These are phyloP conservation scores for Chelmon rostratus DNA, from an alignment of 2,797 vertebrate genomes.

Conservation along the genomic window DNA sequence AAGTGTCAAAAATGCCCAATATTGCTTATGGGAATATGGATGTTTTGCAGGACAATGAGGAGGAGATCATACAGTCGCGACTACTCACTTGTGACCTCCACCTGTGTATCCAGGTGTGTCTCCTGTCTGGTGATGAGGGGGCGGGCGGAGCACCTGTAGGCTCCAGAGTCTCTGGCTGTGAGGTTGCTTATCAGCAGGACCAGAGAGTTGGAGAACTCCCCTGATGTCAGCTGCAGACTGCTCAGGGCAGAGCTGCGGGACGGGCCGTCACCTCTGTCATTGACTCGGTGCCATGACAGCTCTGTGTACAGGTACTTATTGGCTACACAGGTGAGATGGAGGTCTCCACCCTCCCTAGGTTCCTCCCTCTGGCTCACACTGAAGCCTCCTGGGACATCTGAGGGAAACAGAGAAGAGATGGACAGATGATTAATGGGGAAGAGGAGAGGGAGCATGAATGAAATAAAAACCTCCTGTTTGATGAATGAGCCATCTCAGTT, in stretches of 20 bases:
- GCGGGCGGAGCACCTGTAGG: slow-evolving; percentile 90
- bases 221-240: slow-evolving; percentile 73
- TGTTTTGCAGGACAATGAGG: not conserved
- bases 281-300: slow-evolving; percentile 89
- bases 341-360: slow-evolving; percentile 91
- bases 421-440: slow-evolving; percentile 13
- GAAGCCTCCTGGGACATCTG: slow-evolving; percentile 93
- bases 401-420: slow-evolving; percentile 31
- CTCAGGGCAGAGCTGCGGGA: not conserved
- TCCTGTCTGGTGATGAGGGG: slow-evolving; percentile 89
- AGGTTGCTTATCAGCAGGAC: slow-evolving; percentile 89
- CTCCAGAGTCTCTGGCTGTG: slow-evolving; percentile 88
- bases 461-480: slow-evolving; percentile 25
- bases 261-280: slow-evolving; percentile 44
- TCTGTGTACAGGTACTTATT: slow-evolving; percentile 93
- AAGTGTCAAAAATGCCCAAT: not conserved
- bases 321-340: slow-evolving; percentile 91
- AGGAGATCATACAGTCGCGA: not conserved
- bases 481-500: slow-evolving; percentile 48
- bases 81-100: slow-evolving; percentile 92
- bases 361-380: slow-evolving; percentile 86
- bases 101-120: slow-evolving; percentile 88
- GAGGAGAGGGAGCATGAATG: slow-evolving; percentile 16
- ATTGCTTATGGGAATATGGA: not conserved
- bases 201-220: slow-evolving; percentile 88